Evolutionary conservation across 2,888 invertebrate genomes (phyloP).

Genomic region (Ormyrus rosae): DNA sequence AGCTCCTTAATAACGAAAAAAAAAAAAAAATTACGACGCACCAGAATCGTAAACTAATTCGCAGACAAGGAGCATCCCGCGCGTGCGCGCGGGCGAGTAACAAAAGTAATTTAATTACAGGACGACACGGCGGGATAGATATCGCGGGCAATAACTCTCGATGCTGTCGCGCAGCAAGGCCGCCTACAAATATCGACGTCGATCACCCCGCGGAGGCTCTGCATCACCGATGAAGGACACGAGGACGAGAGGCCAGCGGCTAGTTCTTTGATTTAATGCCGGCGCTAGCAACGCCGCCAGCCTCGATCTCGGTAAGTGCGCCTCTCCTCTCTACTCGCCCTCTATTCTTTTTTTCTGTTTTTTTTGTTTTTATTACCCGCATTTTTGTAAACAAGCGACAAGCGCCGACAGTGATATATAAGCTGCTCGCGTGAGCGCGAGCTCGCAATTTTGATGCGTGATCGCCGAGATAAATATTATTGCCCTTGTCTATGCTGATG

Average conservation of each 20-base stretch:
- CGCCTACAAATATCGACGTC: constrained; percentile 51
- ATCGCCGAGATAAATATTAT: too few species aligned
- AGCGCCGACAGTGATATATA: background rate
- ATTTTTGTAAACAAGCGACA: constrained; percentile 26
- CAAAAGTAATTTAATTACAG: constrained; percentile 42
- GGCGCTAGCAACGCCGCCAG: background rate
- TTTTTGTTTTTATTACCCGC: constrained; percentile 8
- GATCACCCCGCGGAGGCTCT: constrained; percentile 46
- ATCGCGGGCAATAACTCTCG: constrained; percentile 30
- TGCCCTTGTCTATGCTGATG: too few species aligned
- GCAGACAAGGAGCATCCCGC: background rate
- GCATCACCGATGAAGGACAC: constrained; percentile 42
- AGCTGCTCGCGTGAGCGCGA: too few species aligned
- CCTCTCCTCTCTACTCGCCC: background rate
- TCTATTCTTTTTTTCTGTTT: background rate
- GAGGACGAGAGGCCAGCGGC: constrained; percentile 32
- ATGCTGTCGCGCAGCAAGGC: constrained; percentile 29
- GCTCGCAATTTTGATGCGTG: too few species aligned
- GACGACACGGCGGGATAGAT: background rate
- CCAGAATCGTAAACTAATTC: background rate
- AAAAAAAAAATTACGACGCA: too few species aligned
- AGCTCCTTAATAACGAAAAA: too few species aligned
- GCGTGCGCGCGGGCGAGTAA: background rate
- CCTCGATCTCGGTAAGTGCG: constrained; percentile 55
- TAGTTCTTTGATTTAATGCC: constrained; percentile 55